Percentiles rank a stretch among this genome's conserved stretches.
These are phyloP conservation scores for Phoxinus phoxinus DNA, from an alignment of 2,113 vertebrate genomes.

Conservation along the genomic window DNA sequence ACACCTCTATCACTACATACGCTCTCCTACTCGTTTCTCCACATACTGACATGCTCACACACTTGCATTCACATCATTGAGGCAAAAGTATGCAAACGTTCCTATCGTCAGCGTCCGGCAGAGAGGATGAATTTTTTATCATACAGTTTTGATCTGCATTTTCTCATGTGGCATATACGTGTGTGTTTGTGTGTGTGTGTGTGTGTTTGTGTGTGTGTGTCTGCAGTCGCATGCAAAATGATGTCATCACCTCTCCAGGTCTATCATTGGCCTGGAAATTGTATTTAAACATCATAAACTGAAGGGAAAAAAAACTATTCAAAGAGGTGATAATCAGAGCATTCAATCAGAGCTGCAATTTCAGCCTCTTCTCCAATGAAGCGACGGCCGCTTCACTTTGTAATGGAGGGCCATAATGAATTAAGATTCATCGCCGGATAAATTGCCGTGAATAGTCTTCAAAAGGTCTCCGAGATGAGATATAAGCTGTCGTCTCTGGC, in stretches of 20 bases:
- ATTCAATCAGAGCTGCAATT: slow-evolving; percentile 44
- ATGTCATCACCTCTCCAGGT: slow-evolving; percentile 22
- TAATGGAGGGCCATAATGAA: slow-evolving; percentile 45
- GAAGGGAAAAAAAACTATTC: slow-evolving; percentile 4
- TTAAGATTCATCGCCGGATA: slow-evolving; percentile 42
- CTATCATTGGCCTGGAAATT: slow-evolving; percentile 14
- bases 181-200: no score
- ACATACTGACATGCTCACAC: background rate
- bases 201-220: background rate
- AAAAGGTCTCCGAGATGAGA: slow-evolving; percentile 32
- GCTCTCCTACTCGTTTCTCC: background rate
- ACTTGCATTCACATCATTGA: background rate
- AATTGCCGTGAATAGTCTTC: slow-evolving; percentile 31
- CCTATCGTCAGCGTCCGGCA: background rate
- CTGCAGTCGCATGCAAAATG: background rate
- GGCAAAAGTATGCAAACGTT: slow-evolving; percentile 40
- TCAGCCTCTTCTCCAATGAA: slow-evolving; percentile 15
- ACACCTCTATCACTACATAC: background rate
- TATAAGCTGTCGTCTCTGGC: slow-evolving; percentile 33
- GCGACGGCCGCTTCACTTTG: background rate
- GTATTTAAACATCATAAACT: slow-evolving; percentile 30
- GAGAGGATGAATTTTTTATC: slow-evolving; percentile 48
- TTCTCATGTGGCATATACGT: slow-evolving; percentile 3
- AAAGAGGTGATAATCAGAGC: slow-evolving; percentile 48
- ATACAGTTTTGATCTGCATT: slow-evolving; percentile 33